phyloP scores from a whole-genome alignment of 2,797 vertebrate genomes.

The Alcedo quadribrachys region DNA sequence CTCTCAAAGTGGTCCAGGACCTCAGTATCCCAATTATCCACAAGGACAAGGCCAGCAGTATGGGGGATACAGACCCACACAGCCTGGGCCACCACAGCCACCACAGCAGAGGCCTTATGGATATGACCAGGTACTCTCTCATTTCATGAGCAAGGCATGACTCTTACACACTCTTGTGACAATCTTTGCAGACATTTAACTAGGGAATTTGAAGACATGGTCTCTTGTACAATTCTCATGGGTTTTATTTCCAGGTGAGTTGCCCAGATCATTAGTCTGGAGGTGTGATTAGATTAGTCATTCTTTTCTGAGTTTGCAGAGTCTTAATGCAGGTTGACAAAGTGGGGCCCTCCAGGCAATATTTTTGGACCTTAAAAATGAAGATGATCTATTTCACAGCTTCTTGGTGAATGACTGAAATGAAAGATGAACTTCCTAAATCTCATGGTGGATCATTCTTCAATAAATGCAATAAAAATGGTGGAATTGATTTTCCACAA shows the following conservation, averaged over 20 bases:
- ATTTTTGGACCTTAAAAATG: not conserved
- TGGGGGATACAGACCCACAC: constrained; percentile 91
- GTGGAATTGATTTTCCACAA: not conserved
- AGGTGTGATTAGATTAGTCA: not conserved
- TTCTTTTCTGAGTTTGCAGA: not conserved
- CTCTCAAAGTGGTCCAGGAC: constrained; percentile 89
- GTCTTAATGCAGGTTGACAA: not conserved
- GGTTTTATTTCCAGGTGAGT: not conserved
- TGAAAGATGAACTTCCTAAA: not conserved
- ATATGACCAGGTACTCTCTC: constrained; percentile 91
- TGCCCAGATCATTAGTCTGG: not conserved
- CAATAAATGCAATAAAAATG: not conserved
- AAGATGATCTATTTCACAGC: not conserved
- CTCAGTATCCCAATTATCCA: constrained; percentile 95
- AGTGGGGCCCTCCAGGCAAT: not conserved
- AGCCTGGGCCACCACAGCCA: constrained; percentile 93
- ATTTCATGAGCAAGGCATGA: not conserved
- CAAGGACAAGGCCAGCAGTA: constrained; percentile 98
- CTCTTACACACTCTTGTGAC: not conserved
- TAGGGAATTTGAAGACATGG: not conserved
- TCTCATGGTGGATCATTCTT: not conserved
- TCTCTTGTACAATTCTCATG: not conserved
- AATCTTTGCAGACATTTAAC: not conserved
- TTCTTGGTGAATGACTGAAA: not conserved
- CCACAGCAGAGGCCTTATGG: constrained; percentile 97